Base-by-base conservation (phyloP, 2,888 invertebrate genomes). In the Seira sanloemensis region DNA sequence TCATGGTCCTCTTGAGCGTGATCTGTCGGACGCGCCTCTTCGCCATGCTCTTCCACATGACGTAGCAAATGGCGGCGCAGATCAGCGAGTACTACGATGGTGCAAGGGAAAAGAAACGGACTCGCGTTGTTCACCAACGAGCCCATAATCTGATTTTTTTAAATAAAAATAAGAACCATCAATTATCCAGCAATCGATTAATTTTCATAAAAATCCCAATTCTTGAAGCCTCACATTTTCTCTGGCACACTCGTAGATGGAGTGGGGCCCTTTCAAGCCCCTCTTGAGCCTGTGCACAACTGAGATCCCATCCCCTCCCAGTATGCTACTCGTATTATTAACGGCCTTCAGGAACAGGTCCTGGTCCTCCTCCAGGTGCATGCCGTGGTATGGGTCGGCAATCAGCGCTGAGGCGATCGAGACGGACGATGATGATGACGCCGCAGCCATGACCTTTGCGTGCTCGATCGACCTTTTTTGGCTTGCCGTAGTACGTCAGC, bases 21-120 rank as follows among this genome's bases (percentile, higher is more conserved):
- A 87, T 86, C 66, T 68, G 71, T 16, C 73, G 18, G 0, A 78
- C 69, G 65, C 85, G 73, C 72, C 88, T 58, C 37, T 89, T 88
- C 1, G 87, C 88, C 71, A 88, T 88, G 46, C 84, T 86, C 54
- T 88, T 88, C 88, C 88, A 89, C 88, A 97, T 96, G 91, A 97
- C 96, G 90, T 95, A 97, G 79, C 96, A 92, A 87, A 97, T 95
- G 26, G 97, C 97, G 25, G 97, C 97, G 90, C 96, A 97, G 86
- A 97, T 96, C 73, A 97, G 93, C 62, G 96, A 80, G 16, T 80
- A 80, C 24, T 80, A n/a, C 97, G 89, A 97, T 97, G 71, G 95
- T 95, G 90, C 97, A 97, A 0, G 97, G 97, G 90, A 96, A 97
- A 81, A 97, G 93, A 91, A 97, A 97, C 0, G 96, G 96, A 86